Evolutionary conservation across 2,797 vertebrate genomes (phyloP).

Genomic region (Odontamblyopus rebecca): DNA sequence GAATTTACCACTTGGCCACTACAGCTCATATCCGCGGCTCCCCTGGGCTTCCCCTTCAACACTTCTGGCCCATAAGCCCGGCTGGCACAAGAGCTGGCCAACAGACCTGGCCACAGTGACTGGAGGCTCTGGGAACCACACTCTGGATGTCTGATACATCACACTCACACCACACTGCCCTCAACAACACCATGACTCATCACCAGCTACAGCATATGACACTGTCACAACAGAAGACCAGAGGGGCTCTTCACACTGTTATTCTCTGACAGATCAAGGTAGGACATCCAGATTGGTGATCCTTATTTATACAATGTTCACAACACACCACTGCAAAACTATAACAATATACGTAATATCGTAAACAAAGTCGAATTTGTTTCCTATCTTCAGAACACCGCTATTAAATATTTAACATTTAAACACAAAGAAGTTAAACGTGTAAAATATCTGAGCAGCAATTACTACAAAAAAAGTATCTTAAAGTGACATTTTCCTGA

Average conservation of each 20-base stretch:
- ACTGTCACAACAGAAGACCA: slow-evolving; percentile 59
- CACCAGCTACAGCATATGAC: slow-evolving; percentile 61
- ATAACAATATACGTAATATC: background rate
- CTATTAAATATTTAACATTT: background rate
- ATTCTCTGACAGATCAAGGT: background rate
- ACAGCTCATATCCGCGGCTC: slow-evolving; percentile 63
- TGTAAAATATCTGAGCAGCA: background rate
- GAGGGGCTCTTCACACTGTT: slow-evolving; percentile 27
- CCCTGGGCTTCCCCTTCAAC: slow-evolving; percentile 71
- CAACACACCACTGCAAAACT: background rate
- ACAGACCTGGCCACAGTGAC: slow-evolving; percentile 67
- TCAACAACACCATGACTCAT: slow-evolving; percentile 74
- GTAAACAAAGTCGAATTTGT: background rate
- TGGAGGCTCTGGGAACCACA: slow-evolving; percentile 73
- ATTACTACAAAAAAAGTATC: background rate
- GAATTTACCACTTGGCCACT: slow-evolving; percentile 73
- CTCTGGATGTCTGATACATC: slow-evolving; percentile 70
- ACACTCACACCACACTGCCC: slow-evolving; percentile 60
- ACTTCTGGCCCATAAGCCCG: slow-evolving; percentile 66
- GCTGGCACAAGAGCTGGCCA: slow-evolving; percentile 65
- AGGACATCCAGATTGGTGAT: background rate
- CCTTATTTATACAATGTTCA: background rate
- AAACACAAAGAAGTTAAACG: background rate
- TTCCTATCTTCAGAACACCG: background rate
- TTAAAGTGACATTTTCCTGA: background rate